Percentiles rank a stretch among this genome's conserved stretches.
Conservation (phyloP, 1,140 invertebrate species). For the Caerostris extrusa region DNA sequence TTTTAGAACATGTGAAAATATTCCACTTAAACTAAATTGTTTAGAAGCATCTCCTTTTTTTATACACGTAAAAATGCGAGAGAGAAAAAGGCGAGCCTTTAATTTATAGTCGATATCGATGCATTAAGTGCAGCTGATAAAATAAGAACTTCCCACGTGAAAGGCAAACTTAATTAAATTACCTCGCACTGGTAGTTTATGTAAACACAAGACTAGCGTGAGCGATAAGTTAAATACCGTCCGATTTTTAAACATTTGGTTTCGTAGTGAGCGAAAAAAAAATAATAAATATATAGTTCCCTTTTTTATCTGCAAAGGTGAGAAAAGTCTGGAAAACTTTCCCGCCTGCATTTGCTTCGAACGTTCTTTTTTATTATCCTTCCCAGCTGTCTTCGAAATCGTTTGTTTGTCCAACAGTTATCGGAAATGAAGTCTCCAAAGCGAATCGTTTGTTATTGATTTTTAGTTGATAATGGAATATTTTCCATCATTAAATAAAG, state of each 20-base stretch:
- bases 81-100: background rate
- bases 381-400: background rate
- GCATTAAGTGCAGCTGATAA: slow-evolving; percentile 42
- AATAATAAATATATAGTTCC: background rate
- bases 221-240: slow-evolving; percentile 54
- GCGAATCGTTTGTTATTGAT: slow-evolving; percentile 47
- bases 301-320: slow-evolving; percentile 56
- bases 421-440: slow-evolving; percentile 59
- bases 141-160: slow-evolving; percentile 15
- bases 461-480: slow-evolving; percentile 41
- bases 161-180: slow-evolving; percentile 63
- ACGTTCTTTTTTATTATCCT: background rate
- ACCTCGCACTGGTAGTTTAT: background rate
- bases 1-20: background rate
- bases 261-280: background rate
- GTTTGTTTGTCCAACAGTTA: slow-evolving; percentile 28
- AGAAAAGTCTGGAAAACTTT: slow-evolving; percentile 35
- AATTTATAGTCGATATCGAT: slow-evolving; percentile 38
- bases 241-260: slow-evolving; percentile 47
- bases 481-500: slow-evolving; percentile 37
- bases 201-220: slow-evolving; percentile 19
- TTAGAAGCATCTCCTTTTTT: slow-evolving; percentile 4
- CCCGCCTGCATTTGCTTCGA: background rate
- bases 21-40: slow-evolving; percentile 5
- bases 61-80: background rate